Conservation (phyloP, 2,113 vertebrate species). For the Phalacrocorax pelagicus region DNA sequence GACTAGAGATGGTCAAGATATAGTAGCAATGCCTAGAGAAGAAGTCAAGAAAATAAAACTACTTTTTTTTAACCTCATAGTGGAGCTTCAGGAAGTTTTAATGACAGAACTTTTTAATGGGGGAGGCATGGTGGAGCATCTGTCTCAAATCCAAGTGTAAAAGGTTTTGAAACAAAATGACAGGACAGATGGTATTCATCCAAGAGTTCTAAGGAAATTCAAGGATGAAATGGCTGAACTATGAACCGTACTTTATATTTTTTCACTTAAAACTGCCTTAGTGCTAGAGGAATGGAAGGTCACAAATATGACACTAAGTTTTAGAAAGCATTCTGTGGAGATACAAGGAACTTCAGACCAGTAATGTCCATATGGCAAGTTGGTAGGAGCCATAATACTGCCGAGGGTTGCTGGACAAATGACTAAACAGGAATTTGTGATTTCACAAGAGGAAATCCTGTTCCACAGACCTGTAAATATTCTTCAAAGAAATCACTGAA, state of each 20-base stretch:
- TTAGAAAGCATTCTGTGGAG: neutral
- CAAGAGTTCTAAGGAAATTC: conserved; percentile 25
- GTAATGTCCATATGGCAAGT: neutral
- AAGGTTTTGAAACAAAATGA: conserved; percentile 45
- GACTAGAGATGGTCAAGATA: neutral
- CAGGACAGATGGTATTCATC: conserved; percentile 57
- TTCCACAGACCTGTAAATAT: neutral
- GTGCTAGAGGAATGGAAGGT: neutral
- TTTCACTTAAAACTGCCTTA: conserved; percentile 23
- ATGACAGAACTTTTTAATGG: neutral
- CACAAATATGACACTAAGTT: neutral
- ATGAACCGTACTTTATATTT: neutral
- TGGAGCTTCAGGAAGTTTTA: neutral
- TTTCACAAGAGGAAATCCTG: neutral
- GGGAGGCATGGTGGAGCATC: conserved; percentile 27
- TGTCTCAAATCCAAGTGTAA: conserved; percentile 49
- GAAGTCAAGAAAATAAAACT: neutral
- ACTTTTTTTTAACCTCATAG: neutral
- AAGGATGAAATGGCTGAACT: conserved; percentile 35
- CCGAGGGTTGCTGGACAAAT: neutral
- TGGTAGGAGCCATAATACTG: neutral
- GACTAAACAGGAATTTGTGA: neutral
- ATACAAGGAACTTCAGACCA: neutral
- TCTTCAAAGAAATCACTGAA: neutral
- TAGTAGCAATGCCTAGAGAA: neutral